These are phyloP conservation scores for Artemia sinica DNA, from an alignment of 2,888 invertebrate species.

Conservation along the genomic window DNA sequence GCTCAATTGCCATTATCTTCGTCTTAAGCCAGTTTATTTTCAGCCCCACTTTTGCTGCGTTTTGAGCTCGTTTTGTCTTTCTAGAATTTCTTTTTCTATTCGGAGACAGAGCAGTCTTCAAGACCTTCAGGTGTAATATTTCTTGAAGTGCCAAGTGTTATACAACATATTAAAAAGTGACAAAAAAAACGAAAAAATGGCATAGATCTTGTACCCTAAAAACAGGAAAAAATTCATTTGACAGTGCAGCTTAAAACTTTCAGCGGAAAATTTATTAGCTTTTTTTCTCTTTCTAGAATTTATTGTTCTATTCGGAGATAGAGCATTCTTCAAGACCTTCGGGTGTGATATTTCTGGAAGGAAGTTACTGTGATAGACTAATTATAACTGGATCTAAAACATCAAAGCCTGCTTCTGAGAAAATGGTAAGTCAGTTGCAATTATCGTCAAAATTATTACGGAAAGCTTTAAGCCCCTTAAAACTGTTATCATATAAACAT, in stretches of 20 bases:
- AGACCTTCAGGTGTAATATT: background rate
- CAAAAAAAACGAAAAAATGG: background rate
- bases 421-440: constrained; percentile 14
- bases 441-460: background rate
- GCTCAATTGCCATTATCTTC: too few species aligned
- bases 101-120: too few species aligned
- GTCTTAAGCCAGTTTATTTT: too few species aligned
- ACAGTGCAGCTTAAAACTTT: too few species aligned
- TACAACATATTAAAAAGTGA: background rate
- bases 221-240: too few species aligned
- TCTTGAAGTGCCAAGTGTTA: too few species aligned
- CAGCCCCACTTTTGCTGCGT: too few species aligned
- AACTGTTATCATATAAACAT: background rate
- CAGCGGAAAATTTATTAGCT: background rate
- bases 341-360: constrained; percentile 67
- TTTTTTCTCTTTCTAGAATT: constrained; percentile 47
- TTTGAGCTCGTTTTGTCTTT: too few species aligned
- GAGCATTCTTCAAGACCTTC: constrained; percentile 59
- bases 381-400: constrained; percentile 33
- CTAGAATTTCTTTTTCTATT: background rate
- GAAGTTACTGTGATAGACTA: constrained; percentile 65
- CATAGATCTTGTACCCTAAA: background rate
- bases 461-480: background rate
- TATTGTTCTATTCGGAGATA: constrained; percentile 76
- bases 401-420: constrained; percentile 19